Base-by-base conservation (phyloP, 1,140 invertebrate species). In the Zophobas morio region DNA sequence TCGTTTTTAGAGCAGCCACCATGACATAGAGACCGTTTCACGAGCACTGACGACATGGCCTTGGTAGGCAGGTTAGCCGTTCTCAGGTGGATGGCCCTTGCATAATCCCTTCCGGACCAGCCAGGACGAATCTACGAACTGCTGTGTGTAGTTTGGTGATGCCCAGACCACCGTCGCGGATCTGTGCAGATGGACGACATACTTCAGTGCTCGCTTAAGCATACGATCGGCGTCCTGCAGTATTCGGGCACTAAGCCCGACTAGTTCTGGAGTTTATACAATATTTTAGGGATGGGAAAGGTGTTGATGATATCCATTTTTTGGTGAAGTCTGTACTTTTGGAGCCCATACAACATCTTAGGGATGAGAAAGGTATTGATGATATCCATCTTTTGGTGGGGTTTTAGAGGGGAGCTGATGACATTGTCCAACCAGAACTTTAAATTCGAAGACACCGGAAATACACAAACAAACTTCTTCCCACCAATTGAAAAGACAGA, bases 341-440 rank as follows among this genome's bases (percentile, higher is more conserved):
- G 80, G 0, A 80, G 74, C 0, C 70, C 76, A 46, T 80, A 73
- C 8, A 53, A 39, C 2, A 81, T 42, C n/a, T 49, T 37, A 2
- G 80, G 80, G 0, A 80, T 33, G 20, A 79, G 1, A 37, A 78
- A 47, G 0, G 6, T 5, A 33, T 72, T 47, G 1, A 75, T 5
- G 1, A 71, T 0, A 2, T 3, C 5, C 1, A 63, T 49, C 6
- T 85, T 81, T 73, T 84, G 84, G 37, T 83, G 75, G 1, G 81
- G 81, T 66, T 85, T 83, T 0, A 84, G 66, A 0, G 84, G 83
- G 0, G 82, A 81, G 32, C 20, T 63, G 6, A 53, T 34, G n/a
- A 82, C 35, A 8, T 74, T 70, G 6, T 36, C 2, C 1, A 81
- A 60, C 80, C 80, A 81, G 0, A 2, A 8, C 0, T 2, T 0